Evolutionary conservation across 2,888 invertebrate genomes (phyloP), one percentile per base, ranked within the genome.

Genomic region (Cryptocheilus praepositus): DNA sequence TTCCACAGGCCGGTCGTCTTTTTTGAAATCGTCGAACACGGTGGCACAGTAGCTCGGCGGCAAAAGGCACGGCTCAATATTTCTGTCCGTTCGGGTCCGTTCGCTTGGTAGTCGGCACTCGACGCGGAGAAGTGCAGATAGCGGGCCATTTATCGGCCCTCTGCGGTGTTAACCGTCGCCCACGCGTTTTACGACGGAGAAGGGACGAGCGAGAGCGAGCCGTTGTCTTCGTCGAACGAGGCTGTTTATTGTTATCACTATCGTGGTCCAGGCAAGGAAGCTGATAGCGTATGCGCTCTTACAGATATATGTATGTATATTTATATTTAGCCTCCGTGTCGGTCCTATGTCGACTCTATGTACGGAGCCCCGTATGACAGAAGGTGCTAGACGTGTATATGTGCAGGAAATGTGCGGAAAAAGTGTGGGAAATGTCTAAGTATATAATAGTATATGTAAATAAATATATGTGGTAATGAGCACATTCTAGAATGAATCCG

Each of bases 161-260:
- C 74, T 73, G 77, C 80, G 81, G 83, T 84, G 85, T 86, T 83
- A 82, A 86, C 80, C 79, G 80, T 82, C 85, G 83, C 86, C 86
- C 81, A 86, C 85, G 83, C 83, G 61, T 65, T 72, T 61, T 25
- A 15, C 54, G 45, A 51, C 56, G 18, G 18, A 36, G 36, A 36
- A 11, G 1, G 36, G 25, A 4, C 45, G 25, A 43, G 16, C 53
- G 22, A 53, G 11, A 22, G 25, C 1, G 53, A 53, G 16, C 49
- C 49, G 16, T 18, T 49, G 49, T 18, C 49, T 49, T 49, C 49
- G 49, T 18, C 61, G 76, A 71, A 71, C 77, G 71, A 80, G 74
- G 76, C 77, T 77, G 76, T 79, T 77, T 80, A 75, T 79, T 80
- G 81, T 85, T 85, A 85, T 85, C 83, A 77, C 82, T 83, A 82